Evolutionary conservation across 2,888 invertebrate genomes (phyloP).

Genomic region (Eupithecia exiguata): DNA sequence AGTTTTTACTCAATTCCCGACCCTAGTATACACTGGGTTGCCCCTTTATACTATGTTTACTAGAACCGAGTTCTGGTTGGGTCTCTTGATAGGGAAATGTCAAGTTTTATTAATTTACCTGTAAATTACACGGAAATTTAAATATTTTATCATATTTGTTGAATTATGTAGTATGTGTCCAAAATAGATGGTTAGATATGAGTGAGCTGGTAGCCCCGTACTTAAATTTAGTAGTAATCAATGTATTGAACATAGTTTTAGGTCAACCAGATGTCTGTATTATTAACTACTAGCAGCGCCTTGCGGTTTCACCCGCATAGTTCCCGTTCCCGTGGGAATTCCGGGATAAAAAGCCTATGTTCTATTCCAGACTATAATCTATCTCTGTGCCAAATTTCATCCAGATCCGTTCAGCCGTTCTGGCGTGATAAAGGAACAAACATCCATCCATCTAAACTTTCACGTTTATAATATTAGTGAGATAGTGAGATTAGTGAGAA

Average conservation of each 20-base stretch:
- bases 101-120: conserved; percentile 61
- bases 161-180: conserved; percentile 1
- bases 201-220: neutral
- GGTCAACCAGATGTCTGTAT: conserved; percentile 38
- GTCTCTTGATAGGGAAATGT: conserved; percentile 70
- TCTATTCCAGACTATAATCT: no score
- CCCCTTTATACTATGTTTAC: conserved; percentile 79
- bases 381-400: no score
- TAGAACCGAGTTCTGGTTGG: conserved; percentile 71
- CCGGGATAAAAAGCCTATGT: no score
- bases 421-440: no score
- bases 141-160: conserved; percentile 40
- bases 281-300: no score
- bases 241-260: conserved; percentile 13
- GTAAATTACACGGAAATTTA: conserved; percentile 54
- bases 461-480: no score
- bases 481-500: no score
- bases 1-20: conserved; percentile 63
- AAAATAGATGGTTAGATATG: neutral
- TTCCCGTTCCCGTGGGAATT: no score
- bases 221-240: neutral
- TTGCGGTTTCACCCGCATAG: no score
- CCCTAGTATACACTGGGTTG: conserved; percentile 76
- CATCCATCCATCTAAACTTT: no score
- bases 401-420: no score